phyloP scores from a whole-genome alignment of 2,888 invertebrate species.

The Metopia argyrocephala region DNA sequence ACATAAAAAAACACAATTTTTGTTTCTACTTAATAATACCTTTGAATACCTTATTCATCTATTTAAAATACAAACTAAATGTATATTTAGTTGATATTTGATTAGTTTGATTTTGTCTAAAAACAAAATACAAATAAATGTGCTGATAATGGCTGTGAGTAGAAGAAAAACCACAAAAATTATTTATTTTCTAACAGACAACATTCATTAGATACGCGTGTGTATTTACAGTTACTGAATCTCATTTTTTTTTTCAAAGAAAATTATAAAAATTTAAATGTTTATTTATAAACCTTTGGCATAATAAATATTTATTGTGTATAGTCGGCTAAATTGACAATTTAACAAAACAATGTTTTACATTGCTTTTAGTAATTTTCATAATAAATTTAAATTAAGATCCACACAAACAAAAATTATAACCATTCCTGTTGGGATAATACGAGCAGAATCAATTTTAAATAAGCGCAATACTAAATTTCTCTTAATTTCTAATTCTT shows the following conservation, averaged over 20 bases:
- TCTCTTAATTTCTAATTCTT: no score
- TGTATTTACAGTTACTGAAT: constrained; percentile 28
- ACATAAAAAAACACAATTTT: constrained; percentile 15
- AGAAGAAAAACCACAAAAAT: constrained; percentile 34
- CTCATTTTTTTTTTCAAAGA: neutral
- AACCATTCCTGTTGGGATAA: no score
- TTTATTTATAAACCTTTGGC: neutral
- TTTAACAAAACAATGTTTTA: neutral
- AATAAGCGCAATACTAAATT: no score
- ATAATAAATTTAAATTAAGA: no score
- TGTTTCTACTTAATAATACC: constrained; percentile 37
- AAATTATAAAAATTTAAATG: constrained; percentile 6
- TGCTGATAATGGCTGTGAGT: constrained; percentile 5
- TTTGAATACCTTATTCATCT: constrained; percentile 25
- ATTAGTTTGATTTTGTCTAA: constrained; percentile 6
- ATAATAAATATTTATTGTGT: neutral
- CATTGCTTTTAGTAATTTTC: no score
- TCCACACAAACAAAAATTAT: no score
- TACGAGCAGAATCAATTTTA: no score
- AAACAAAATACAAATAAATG: no score
- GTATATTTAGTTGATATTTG: constrained; percentile 26
- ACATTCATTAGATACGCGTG: constrained; percentile 60
- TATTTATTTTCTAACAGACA: constrained; percentile 40
- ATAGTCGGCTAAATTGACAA: neutral
- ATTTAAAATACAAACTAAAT: constrained; percentile 49